phyloP scores from a whole-genome alignment of 2,888 invertebrate species.

The Pristionchus japonicus region DNA sequence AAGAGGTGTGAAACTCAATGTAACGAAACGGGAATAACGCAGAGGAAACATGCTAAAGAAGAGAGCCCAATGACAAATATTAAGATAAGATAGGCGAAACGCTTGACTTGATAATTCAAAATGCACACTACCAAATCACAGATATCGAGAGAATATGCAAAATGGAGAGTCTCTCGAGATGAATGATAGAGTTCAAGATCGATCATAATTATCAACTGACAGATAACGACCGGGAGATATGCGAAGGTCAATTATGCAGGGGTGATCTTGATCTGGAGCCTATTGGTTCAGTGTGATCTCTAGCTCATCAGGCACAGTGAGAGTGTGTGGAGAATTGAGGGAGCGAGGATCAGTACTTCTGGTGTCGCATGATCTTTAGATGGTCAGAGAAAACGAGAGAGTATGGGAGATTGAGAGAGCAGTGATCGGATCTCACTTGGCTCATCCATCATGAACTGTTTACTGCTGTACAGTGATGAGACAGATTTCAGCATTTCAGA shows the following conservation, averaged over 20 bases:
- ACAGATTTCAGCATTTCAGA: too few relatives aligned
- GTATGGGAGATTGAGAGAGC: too few relatives aligned
- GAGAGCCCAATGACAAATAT: too few relatives aligned
- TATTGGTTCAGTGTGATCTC: neutral
- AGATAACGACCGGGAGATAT: too few relatives aligned
- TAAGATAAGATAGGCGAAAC: too few relatives aligned
- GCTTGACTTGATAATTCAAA: too few relatives aligned
- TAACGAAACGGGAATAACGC: too few relatives aligned
- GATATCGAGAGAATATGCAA: neutral
- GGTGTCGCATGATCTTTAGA: neutral
- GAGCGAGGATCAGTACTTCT: neutral
- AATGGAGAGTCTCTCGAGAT: neutral
- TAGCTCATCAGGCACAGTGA: neutral
- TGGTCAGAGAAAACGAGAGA: too few relatives aligned
- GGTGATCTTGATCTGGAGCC: neutral
- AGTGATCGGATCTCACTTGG: neutral
- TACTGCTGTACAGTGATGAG: neutral
- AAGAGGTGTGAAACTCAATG: too few relatives aligned
- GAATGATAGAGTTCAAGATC: neutral
- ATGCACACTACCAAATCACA: neutral
- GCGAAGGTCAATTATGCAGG: conserved; percentile 7
- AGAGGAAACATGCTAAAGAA: too few relatives aligned
- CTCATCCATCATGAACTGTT: neutral
- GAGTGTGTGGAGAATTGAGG: neutral
- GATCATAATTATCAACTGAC: conserved; percentile 20